Conservation (phyloP, 2,888 invertebrate genomes). For the Cybosia mesomella region DNA sequence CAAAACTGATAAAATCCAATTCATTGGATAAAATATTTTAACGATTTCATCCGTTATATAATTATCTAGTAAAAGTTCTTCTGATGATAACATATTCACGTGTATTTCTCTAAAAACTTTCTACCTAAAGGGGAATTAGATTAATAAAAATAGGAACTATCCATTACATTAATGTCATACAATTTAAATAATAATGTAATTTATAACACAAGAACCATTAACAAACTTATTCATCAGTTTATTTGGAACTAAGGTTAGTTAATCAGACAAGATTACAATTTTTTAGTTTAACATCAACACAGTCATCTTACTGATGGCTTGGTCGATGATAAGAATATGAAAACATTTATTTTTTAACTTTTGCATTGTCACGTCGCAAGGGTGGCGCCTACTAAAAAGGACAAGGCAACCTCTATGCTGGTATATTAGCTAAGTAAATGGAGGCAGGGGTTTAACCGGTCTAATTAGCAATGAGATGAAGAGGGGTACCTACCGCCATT, state of each 20-base stretch:
- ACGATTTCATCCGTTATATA: neutral
- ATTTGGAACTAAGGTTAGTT: too few species aligned
- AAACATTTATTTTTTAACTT: too few species aligned
- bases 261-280: too few species aligned
- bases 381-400: too few species aligned
- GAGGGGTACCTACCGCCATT: too few species aligned
- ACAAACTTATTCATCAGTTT: neutral
- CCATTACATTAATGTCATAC: neutral
- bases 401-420: too few species aligned
- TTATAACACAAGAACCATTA: neutral
- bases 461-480: too few species aligned
- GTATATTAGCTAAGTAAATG: too few species aligned
- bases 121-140: neutral
- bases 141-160: too few species aligned
- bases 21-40: neutral
- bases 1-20: neutral
- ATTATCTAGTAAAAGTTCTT: conserved; percentile 1
- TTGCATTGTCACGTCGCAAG: too few species aligned
- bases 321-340: neutral
- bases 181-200: neutral
- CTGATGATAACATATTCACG: neutral
- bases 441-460: too few species aligned
- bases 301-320: neutral
- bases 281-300: too few species aligned
- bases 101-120: neutral